Evolutionary conservation across 2,113 vertebrate species (phyloP).

Genomic region (Nerophis lumbriciformis): DNA sequence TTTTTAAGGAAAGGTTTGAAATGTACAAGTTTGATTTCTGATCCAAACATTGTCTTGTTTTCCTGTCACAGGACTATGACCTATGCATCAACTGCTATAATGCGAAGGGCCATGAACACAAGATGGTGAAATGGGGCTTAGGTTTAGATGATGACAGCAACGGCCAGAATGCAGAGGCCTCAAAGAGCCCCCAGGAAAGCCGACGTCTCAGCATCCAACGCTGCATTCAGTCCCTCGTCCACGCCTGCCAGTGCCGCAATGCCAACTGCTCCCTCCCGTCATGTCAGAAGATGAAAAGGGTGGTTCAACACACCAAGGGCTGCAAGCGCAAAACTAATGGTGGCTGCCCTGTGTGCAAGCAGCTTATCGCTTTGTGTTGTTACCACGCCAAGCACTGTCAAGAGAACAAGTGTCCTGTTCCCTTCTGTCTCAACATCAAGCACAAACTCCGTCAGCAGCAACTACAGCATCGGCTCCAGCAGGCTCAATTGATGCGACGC

Average conservation of each 20-base stretch:
- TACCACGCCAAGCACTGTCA: slow-evolving; percentile 99
- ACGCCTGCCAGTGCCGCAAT: slow-evolving; percentile 96
- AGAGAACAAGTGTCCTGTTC: slow-evolving; percentile 98
- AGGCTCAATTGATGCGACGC: slow-evolving; percentile 96
- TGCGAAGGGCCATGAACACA: slow-evolving; percentile 90
- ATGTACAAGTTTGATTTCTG: not conserved
- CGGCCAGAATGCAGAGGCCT: slow-evolving; percentile 84
- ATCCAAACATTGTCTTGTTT: slow-evolving; percentile 8
- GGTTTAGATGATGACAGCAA: slow-evolving; percentile 93
- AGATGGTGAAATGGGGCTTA: slow-evolving; percentile 98
- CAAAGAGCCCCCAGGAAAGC: slow-evolving; percentile 96
- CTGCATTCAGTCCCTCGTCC: slow-evolving; percentile 97
- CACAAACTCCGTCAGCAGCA: slow-evolving; percentile 98
- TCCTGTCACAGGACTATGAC: slow-evolving; percentile 84
- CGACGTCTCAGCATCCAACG: slow-evolving; percentile 97
- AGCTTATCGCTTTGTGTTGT: slow-evolving; percentile 97
- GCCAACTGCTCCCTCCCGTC: slow-evolving; percentile 96
- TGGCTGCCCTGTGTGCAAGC: slow-evolving; percentile 97
- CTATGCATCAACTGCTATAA: slow-evolving; percentile 98
- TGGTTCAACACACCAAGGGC: slow-evolving; percentile 97
- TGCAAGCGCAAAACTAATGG: slow-evolving; percentile 99
- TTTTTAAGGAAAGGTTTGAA: not conserved
- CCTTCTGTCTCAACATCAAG: slow-evolving; percentile 99
- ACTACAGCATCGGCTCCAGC: slow-evolving; percentile 94
- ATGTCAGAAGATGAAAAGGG: slow-evolving; percentile 99